Base-by-base conservation (phyloP, 1,140 invertebrate genomes). In the Sinonovacula constricta region DNA sequence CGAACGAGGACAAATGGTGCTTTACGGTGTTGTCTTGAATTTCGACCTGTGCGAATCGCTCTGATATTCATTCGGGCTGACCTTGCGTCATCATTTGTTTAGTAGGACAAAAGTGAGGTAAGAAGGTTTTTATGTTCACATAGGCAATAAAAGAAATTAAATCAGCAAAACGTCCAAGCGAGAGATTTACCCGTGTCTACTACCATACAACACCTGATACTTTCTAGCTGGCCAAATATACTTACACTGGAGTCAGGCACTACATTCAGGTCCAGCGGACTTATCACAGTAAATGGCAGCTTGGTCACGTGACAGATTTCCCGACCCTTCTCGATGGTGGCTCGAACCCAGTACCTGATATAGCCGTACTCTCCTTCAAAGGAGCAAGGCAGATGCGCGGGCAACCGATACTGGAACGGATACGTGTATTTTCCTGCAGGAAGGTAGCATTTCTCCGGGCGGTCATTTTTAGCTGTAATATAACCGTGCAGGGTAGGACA, bases 351-450 rank as follows among this genome's bases (percentile, higher is more conserved):
- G 83, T 92, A 92, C 1, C 91, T 83, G 10, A 93, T 87, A 63
- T 90, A 90, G 7, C 92, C 92, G 72, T 87, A 87, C 1, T 90
- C 83, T 34, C 91, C 91, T 80, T 91, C 88, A 81, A 92, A 93
- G 14, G 91, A 92, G 0, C 91, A 89, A 0, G 92, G 92, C 18
- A 92, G 79, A 80, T 89, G 89, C n/a, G 85, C 81, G 18, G 92
- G 92, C 18, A 93, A 85, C 39, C 86, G 87, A 83, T 92, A 92
- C 65, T 89, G 87, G 80, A 93, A 93, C 5, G 91, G 91, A 81
- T 92, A 93, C 15, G 85, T 83, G 75, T 91, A 90, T n/a, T 83
- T 63, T 28, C 92, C 92, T 1, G 89, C 83, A 15, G 88, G 79
- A 4, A 79, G 60, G 24, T 71, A 65, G 24, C 67, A 71, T 14